A percentile compares a stretch with the other conserved stretches of the same genome.
Evolutionary conservation across 2,888 invertebrate genomes (phyloP).

Genomic region (Drosophila koepferae): DNA sequence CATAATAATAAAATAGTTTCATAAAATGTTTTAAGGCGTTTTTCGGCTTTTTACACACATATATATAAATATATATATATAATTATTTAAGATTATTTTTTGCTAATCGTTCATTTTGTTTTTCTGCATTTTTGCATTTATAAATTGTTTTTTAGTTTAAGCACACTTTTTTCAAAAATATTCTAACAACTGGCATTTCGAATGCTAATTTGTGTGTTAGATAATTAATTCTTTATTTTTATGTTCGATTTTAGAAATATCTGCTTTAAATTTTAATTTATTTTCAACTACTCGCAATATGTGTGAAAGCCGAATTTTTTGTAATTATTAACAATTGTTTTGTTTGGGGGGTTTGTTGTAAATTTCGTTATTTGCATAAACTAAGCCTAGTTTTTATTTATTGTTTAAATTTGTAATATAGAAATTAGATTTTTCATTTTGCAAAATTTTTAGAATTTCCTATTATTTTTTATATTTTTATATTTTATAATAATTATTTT

Average conservation of each 20-base stretch:
- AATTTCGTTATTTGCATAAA: constrained; percentile 57
- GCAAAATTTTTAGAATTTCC: constrained; percentile 37
- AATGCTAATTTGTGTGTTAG: constrained; percentile 38
- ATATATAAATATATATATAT: constrained; percentile 23
- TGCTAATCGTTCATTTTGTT: constrained; percentile 46
- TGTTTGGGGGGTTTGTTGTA: constrained; percentile 29
- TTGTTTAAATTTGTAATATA: constrained; percentile 1
- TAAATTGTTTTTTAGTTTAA: constrained; percentile 52
- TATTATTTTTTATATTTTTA: constrained; percentile 19
- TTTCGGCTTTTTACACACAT: constrained; percentile 69
- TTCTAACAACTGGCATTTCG: constrained; percentile 65
- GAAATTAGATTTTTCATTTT: constrained; percentile 16
- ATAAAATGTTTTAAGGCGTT: constrained; percentile 77
- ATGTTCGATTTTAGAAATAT: constrained; percentile 24
- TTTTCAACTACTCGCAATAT: constrained; percentile 48
- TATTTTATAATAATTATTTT: constrained; percentile 9
- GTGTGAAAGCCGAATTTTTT: constrained; percentile 33
- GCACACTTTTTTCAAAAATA: constrained; percentile 66
- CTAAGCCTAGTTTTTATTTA: constrained; percentile 44
- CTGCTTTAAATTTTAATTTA: constrained; percentile 29
- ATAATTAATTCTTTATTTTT: constrained; percentile 23
- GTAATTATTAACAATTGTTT: constrained; percentile 32
- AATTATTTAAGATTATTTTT: constrained; percentile 31
- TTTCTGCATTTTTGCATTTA: constrained; percentile 43
- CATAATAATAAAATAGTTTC: constrained; percentile 76